Evolutionary conservation across 2,113 vertebrate species (phyloP).

Genomic region (Podarcis muralis): DNA sequence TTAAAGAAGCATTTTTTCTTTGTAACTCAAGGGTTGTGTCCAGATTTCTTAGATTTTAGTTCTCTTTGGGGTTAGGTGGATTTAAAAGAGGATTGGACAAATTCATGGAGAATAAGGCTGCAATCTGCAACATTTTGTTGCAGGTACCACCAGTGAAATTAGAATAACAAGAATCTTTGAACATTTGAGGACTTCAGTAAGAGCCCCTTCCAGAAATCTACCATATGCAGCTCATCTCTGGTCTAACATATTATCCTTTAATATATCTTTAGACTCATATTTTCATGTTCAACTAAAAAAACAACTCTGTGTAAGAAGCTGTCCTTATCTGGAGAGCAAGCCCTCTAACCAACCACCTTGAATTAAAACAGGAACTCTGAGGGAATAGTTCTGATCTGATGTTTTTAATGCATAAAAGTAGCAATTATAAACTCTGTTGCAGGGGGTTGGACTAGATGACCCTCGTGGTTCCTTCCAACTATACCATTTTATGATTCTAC

Average conservation of each 20-base stretch:
- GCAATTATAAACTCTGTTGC: background rate
- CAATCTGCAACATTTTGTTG: background rate
- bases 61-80: background rate
- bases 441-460: too few relatives aligned
- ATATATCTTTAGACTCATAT: background rate
- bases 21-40: background rate
- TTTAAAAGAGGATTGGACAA: too few relatives aligned
- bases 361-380: background rate
- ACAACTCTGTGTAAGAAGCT: background rate
- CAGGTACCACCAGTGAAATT: background rate
- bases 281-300: background rate
- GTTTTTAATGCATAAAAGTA: background rate
- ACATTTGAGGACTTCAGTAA: background rate
- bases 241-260: background rate
- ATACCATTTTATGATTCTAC: background rate
- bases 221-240: background rate
- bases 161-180: background rate
- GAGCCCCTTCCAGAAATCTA: background rate
- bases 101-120: background rate
- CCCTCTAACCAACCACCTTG: background rate
- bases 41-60: background rate
- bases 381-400: background rate
- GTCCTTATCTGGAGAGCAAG: background rate
- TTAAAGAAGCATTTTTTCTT: background rate
- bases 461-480: too few relatives aligned